phyloP scores from a whole-genome alignment of 1,140 invertebrate species.

The Papilio polyxenes region DNA sequence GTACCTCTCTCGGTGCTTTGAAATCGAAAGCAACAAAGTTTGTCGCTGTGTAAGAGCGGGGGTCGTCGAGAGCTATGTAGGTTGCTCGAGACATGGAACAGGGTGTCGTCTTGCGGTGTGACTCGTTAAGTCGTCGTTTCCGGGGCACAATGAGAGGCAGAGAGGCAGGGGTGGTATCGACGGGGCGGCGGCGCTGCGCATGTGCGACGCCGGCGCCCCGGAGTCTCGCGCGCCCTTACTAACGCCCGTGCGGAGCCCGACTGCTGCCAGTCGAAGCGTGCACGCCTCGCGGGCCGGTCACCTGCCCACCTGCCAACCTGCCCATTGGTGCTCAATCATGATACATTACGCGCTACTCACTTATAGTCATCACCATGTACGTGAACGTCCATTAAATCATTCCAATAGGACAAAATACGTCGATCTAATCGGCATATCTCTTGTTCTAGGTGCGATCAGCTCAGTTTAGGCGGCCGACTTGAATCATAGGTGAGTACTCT shows the following conservation, averaged over 20 bases:
- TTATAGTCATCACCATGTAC: constrained; percentile 48
- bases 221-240: constrained; percentile 73
- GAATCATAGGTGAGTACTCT: constrained; percentile 63
- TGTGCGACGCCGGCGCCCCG: constrained; percentile 73
- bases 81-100: constrained; percentile 54
- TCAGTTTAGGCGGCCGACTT: constrained; percentile 49
- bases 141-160: constrained; percentile 74
- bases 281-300: constrained; percentile 54
- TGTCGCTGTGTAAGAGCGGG: constrained; percentile 6
- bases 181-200: constrained; percentile 62
- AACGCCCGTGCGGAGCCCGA: constrained; percentile 67
- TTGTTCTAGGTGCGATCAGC: constrained; percentile 65
- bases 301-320: constrained; percentile 41
- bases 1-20: constrained; percentile 2
- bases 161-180: constrained; percentile 72
- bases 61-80: constrained; percentile 44
- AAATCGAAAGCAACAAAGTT: constrained; percentile 35
- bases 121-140: constrained; percentile 77
- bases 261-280: constrained; percentile 67
- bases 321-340: constrained; percentile 40
- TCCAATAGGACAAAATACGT: neutral
- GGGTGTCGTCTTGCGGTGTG: constrained; percentile 69
- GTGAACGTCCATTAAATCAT: constrained; percentile 23
- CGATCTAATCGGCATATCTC: constrained; percentile 51
- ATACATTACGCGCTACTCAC: constrained; percentile 52